Evolutionary conservation across 2,888 invertebrate genomes (phyloP).

Genomic region (Andrena praecox): DNA sequence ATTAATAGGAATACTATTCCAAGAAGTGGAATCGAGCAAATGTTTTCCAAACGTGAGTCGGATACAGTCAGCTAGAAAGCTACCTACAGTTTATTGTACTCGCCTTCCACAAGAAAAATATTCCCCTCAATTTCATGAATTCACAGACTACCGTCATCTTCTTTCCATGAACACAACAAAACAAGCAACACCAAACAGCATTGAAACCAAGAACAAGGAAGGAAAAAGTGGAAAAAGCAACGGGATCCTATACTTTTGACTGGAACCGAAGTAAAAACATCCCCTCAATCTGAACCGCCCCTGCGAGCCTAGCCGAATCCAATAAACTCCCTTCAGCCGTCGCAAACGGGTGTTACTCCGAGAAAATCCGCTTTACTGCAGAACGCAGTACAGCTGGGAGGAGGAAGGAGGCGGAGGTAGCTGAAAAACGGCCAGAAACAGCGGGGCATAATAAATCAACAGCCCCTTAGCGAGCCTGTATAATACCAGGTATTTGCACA

Average conservation of each 20-base stretch:
- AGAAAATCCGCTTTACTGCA: slow-evolving; percentile 13
- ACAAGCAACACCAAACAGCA: not conserved
- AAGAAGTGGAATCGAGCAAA: no score
- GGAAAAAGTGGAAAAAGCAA: not conserved
- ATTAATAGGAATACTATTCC: no score
- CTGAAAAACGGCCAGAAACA: not conserved
- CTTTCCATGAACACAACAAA: no score
- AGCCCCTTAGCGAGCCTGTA: not conserved
- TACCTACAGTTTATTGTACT: no score
- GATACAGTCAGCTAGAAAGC: no score
- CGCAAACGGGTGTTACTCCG: slow-evolving; percentile 12
- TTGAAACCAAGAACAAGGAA: not conserved
- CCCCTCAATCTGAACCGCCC: not conserved
- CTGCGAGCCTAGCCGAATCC: not conserved
- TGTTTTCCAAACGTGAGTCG: no score
- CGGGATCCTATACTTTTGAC: no score
- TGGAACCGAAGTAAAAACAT: not conserved
- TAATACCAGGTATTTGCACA: slow-evolving; percentile 6
- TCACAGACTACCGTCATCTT: no score
- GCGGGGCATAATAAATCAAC: slow-evolving; percentile 9
- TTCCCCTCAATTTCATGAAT: no score
- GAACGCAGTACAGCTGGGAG: not conserved
- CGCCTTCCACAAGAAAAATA: no score
- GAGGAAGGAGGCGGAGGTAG: not conserved
- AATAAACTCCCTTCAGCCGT: slow-evolving; percentile 10